Conservation (phyloP, 2,797 vertebrate genomes). For the Enteromius argenteus region DNA sequence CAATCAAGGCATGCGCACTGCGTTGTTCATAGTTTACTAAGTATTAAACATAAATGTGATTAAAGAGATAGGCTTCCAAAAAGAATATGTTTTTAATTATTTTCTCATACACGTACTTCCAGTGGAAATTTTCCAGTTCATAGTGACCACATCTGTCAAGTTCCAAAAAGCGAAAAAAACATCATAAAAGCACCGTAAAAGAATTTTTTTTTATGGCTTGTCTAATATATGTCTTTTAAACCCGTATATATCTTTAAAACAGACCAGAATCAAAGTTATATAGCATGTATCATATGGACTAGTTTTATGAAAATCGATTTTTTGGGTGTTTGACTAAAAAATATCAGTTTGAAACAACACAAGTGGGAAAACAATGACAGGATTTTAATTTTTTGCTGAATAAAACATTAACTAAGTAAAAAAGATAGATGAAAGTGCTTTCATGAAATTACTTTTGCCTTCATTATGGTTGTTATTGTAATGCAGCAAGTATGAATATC, state of each 20-base stretch:
- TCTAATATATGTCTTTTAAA: constrained; percentile 13
- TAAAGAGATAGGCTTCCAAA: background rate
- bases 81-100: background rate
- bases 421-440: constrained; percentile 27
- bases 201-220: background rate
- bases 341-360: background rate
- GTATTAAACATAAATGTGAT: constrained; percentile 11
- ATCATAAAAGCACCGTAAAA: background rate
- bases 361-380: background rate
- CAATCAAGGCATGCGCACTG: background rate
- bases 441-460: constrained; percentile 16
- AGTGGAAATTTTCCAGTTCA: background rate
- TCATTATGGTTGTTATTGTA: constrained; percentile 32
- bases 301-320: background rate
- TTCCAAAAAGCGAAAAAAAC: constrained; percentile 7
- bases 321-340: background rate
- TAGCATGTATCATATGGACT: background rate
- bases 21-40: constrained; percentile 9
- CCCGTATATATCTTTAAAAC: background rate
- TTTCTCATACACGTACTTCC: background rate
- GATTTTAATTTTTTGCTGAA: background rate
- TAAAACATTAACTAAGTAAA: background rate
- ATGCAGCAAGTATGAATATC: background rate
- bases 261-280: constrained; percentile 4
- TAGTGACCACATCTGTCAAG: constrained; percentile 6